Evolutionary conservation across 2,797 vertebrate genomes (phyloP).

Genomic region (Acridotheres tristis): DNA sequence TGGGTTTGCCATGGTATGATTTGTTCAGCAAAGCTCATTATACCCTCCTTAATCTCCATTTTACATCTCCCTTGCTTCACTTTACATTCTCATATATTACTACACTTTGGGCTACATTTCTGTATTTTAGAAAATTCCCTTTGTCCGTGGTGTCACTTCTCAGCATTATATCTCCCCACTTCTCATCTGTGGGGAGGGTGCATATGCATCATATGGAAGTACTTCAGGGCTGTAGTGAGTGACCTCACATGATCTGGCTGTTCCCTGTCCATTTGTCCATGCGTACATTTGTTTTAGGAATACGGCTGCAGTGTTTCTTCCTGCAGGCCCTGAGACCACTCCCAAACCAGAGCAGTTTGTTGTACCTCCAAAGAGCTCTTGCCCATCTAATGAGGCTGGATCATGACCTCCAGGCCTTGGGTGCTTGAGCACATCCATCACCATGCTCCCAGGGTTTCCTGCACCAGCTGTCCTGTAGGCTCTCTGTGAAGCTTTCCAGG

Average conservation of each 20-base stretch:
- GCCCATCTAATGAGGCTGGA: not conserved
- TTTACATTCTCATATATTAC: constrained; percentile 67
- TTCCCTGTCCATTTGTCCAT: not conserved
- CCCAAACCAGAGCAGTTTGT: not conserved
- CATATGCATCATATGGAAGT: not conserved
- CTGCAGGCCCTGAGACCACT: not conserved
- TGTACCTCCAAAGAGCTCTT: not conserved
- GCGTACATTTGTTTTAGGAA: not conserved
- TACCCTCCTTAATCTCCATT: constrained; percentile 45
- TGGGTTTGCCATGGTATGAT: not conserved
- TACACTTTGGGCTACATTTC: constrained; percentile 29
- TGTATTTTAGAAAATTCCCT: constrained; percentile 33
- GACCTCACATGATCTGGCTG: not conserved
- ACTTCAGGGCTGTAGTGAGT: not conserved
- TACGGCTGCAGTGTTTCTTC: not conserved
- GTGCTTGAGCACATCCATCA: not conserved
- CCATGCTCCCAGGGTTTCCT: not conserved
- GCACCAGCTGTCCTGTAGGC: not conserved
- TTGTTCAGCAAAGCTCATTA: constrained; percentile 51
- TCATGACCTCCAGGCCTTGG: not conserved
- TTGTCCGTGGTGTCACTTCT: not conserved
- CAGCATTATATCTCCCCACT: not conserved
- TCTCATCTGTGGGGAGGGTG: not conserved
- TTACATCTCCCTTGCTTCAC: constrained; percentile 59
- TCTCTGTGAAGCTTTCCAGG: not conserved